phyloP scores from a whole-genome alignment of 2,113 vertebrate genomes.

The Xiphorhynchus elegans region DNA sequence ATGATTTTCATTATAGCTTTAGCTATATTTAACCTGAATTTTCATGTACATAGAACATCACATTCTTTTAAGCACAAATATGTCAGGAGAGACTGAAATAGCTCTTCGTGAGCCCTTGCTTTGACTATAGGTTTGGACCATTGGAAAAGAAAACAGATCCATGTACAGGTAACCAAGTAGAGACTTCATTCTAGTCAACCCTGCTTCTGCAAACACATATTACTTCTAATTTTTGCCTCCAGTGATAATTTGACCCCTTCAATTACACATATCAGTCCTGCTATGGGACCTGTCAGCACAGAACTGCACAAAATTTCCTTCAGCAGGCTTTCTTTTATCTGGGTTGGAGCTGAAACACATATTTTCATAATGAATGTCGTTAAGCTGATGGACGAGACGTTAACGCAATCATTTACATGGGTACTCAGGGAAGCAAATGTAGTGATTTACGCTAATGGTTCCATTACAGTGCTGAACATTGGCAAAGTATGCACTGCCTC shows the following conservation, averaged over 20 bases:
- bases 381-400: not conserved
- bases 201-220: not conserved
- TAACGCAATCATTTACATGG: conserved; percentile 35
- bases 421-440: conserved; percentile 27
- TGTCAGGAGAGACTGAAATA: not conserved
- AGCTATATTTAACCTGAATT: conserved; percentile 49
- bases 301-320: not conserved
- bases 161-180: not conserved
- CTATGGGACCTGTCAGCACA: not conserved
- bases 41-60: not conserved
- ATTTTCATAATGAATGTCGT: conserved; percentile 19
- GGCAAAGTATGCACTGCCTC: not conserved
- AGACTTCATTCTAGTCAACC: not conserved
- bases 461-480: conserved; percentile 1
- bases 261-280: not conserved
- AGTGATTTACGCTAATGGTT: conserved; percentile 44
- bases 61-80: conserved; percentile 3
- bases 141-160: not conserved
- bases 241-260: not conserved
- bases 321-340: not conserved
- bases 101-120: not conserved
- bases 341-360: not conserved
- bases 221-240: not conserved
- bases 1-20: conserved; percentile 20
- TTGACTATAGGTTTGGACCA: not conserved